Evolutionary conservation across 30 jellyfish, hydroid and myxozoan genomes (phyloP).

Genomic region (Aurelia coerulea): DNA sequence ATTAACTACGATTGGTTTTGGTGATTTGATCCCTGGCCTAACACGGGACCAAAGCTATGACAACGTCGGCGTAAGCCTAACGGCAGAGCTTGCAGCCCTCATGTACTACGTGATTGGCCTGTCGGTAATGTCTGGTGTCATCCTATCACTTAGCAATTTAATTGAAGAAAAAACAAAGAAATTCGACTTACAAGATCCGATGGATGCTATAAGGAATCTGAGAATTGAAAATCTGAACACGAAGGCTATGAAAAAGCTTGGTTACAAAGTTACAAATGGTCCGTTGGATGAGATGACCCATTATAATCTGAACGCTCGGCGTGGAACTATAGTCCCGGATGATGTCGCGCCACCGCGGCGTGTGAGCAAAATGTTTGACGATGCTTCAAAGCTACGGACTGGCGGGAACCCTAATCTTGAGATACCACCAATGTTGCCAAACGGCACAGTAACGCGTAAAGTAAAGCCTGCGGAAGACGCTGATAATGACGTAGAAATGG

Average conservation of each 20-base stretch:
- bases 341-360: conserved; percentile 55
- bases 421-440: conserved; percentile 62
- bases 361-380: conserved; percentile 56
- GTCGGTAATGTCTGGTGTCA: conserved; percentile 92
- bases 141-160: conserved; percentile 68
- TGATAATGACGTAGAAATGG: conserved; percentile 24
- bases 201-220: conserved; percentile 87
- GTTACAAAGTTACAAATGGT: conserved; percentile 79
- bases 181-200: conserved; percentile 83
- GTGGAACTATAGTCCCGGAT: conserved; percentile 92
- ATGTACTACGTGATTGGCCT: conserved; percentile 88
- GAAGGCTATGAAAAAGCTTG: conserved; percentile 88
- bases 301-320: conserved; percentile 59
- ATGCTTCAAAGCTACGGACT: conserved; percentile 34
- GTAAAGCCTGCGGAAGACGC: conserved; percentile 36
- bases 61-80: conserved; percentile 58
- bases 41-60: neutral
- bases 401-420: conserved; percentile 1
- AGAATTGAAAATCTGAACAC: conserved; percentile 82
- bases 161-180: conserved; percentile 93
- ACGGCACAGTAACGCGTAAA: conserved; percentile 55
- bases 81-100: conserved; percentile 74
- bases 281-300: conserved; percentile 78
- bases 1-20: conserved; percentile 90
- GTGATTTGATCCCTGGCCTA: conserved; percentile 87